Conservation (phyloP, 2,113 vertebrate genomes). For the Cephalopholis sonnerati region DNA sequence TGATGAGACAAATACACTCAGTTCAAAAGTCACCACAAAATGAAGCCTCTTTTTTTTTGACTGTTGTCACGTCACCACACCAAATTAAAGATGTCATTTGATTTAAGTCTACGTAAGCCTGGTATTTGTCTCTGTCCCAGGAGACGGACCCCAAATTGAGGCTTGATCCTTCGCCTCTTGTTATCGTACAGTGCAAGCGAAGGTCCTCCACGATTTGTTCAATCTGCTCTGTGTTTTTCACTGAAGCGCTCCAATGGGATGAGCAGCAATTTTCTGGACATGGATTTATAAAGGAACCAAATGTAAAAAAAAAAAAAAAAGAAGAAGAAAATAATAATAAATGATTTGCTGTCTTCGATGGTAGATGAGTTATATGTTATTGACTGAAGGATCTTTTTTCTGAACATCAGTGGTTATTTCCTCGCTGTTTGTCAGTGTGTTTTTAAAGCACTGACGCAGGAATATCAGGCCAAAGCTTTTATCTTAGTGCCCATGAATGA, state of each 20-base stretch:
- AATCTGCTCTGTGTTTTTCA: slow-evolving; percentile 70
- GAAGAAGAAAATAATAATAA: neutral
- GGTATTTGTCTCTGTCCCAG: slow-evolving; percentile 73
- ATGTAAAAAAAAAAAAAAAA: slow-evolving; percentile 29
- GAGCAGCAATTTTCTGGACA: slow-evolving; percentile 63
- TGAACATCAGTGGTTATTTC: neutral
- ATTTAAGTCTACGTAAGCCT: slow-evolving; percentile 75
- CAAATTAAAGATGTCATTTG: slow-evolving; percentile 78
- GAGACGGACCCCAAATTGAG: slow-evolving; percentile 73
- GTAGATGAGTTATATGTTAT: neutral
- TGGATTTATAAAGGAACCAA: slow-evolving; percentile 57
- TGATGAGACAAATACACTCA: neutral
- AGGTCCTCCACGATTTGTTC: slow-evolving; percentile 52
- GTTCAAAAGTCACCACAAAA: slow-evolving; percentile 21
- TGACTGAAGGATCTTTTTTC: neutral
- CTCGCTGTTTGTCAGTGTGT: neutral
- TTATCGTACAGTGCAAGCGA: slow-evolving; percentile 33
- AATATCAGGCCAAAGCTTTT: slow-evolving; percentile 16
- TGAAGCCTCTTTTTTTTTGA: slow-evolving; percentile 37
- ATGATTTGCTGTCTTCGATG: slow-evolving; percentile 29
- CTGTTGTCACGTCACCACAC: slow-evolving; percentile 62
- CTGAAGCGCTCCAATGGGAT: slow-evolving; percentile 69
- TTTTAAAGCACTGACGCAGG: neutral
- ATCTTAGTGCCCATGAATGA: slow-evolving; percentile 19
- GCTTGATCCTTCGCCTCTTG: slow-evolving; percentile 62